Percentiles rank a stretch among this genome's conserved stretches.
These are phyloP conservation scores for Aplysia californica DNA, from an alignment of 1,140 invertebrate genomes.

Conservation along the genomic window DNA sequence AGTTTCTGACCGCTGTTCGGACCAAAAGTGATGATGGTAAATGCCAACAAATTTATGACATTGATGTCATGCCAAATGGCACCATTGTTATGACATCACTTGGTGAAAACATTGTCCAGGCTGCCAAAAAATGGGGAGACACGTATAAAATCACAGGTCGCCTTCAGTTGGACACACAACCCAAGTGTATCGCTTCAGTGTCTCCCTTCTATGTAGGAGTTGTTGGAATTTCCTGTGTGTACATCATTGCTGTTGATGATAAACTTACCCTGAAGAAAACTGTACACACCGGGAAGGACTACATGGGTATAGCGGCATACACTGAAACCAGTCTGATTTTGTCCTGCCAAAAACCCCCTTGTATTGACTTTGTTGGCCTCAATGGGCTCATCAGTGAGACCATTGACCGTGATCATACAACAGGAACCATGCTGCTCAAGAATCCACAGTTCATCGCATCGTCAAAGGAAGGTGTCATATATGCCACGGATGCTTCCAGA, in stretches of 20 bases:
- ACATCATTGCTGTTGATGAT: constrained; percentile 9
- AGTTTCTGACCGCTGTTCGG: neutral
- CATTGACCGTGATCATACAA: constrained; percentile 15
- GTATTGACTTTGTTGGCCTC: constrained; percentile 25
- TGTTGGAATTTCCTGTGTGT: constrained; percentile 6
- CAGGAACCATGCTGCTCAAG: neutral
- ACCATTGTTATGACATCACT: constrained; percentile 18
- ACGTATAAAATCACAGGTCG: neutral
- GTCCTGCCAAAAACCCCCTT: constrained; percentile 1
- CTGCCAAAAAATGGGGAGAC: neutral
- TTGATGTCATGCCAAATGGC: constrained; percentile 8
- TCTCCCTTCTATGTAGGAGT: constrained; percentile 12
- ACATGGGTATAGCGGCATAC: constrained; percentile 14
- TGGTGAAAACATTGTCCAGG: constrained; percentile 12
- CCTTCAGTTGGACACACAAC: constrained; percentile 17
- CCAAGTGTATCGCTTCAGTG: constrained; percentile 3
- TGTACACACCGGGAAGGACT: constrained; percentile 15
- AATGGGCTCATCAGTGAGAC: constrained; percentile 29
- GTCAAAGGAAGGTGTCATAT: constrained; percentile 16
- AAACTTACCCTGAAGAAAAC: constrained; percentile 5
- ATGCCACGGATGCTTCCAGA: neutral
- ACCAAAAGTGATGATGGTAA: neutral
- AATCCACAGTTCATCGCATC: constrained; percentile 5
- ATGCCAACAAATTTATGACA: constrained; percentile 14
- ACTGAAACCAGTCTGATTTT: neutral